Evolutionary conservation across 2,888 invertebrate genomes (phyloP), one percentile per base, ranked within the genome.

Genomic region (Strigamia crassipes): DNA sequence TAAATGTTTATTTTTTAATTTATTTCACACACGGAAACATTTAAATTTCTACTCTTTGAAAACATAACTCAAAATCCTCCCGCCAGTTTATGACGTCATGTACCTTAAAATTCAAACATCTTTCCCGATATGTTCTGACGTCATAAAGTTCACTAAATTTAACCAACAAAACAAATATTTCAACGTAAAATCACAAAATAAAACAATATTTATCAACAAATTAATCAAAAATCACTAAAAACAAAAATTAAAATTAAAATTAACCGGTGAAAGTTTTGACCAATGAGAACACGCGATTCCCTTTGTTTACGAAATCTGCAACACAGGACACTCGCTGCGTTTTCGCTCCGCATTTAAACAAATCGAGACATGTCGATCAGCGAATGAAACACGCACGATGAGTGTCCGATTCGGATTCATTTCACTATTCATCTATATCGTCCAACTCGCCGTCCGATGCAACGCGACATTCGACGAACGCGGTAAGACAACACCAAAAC

Each of bases 301-400:
- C 61, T 61, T 61, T 61, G 61, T 61, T 61, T 18, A 61, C 8
- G 61, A 61, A 13, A 51, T 61, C 61, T 23, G 21, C 61, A 1
- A 23, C 21, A 9, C 61, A 18, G 61, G 23, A 61, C 61, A 18
- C 61, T 18, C 61, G 61, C 61, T 61, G 21, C 13, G 61, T 61
- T 61, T 61, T 61, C 61, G 61, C 61, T 61, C 61, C 61, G 9
- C 61, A 18, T 61, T 61, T 61, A 23, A 61, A 61, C 61, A 18
- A 12, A 15, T n/a, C 61, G 0, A 1, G 61, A 21, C 21, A 61
- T 61, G 61, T 61, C 6, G 61, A 61, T 5, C 61, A 9, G 23
- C 61, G 21, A 1, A 0, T 61, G 21, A 23, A 61, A 61, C 21
- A 23, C 23, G 61, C 61, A 61, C 61, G 21, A 61, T 61, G 61